Base-by-base conservation (phyloP, 2,113 vertebrate species). In the Mustelus asterias region DNA sequence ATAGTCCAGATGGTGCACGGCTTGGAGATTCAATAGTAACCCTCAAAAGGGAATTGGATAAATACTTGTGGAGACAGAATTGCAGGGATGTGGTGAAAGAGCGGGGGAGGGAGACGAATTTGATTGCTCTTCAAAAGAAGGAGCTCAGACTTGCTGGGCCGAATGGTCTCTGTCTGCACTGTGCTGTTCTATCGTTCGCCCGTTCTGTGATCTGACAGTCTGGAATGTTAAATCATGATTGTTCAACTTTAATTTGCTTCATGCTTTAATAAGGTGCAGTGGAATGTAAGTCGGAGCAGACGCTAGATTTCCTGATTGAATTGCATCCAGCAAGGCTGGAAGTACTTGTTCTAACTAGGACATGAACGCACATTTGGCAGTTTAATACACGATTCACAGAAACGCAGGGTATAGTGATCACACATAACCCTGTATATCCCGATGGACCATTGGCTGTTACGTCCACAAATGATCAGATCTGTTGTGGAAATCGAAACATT, bases 211-310 rank as follows among this genome's bases (percentile, higher is more conserved):
- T 16, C 86, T 58, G 48, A 60, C 54, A 11, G 16, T 33, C 26
- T 90, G 86, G 54, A 54, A 90, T 90, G 48, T 90, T 90, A 90
- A 90, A 33, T 90, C 86, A 89, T 14, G 48, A 89, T 89, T 22
- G 7, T 48, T 86, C 44, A 26, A 6, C 22, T 86, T 86, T 83
- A 83, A 83, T 83, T 37, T 83, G 78, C 78, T 83, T 83, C n/a
- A 37, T 83, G 78, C n/a, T 83, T 83, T 86, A 86, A 86, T 86
- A 13, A 86, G 44, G 44, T 48, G 48, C 22, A 89, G 48, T 89
- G 44, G 44, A 89, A 58, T 86, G 44, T 24, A 44, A 89, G 24
- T 89, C 48, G 10, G 11, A 11, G 24, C 3, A 58, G 48, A 29
- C 48, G 9, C 11, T 37, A 11, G 13, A 83, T 41, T 83, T 83